phyloP scores from a whole-genome alignment of 2,113 vertebrate genomes.

The Semicossyphus pulcher region DNA sequence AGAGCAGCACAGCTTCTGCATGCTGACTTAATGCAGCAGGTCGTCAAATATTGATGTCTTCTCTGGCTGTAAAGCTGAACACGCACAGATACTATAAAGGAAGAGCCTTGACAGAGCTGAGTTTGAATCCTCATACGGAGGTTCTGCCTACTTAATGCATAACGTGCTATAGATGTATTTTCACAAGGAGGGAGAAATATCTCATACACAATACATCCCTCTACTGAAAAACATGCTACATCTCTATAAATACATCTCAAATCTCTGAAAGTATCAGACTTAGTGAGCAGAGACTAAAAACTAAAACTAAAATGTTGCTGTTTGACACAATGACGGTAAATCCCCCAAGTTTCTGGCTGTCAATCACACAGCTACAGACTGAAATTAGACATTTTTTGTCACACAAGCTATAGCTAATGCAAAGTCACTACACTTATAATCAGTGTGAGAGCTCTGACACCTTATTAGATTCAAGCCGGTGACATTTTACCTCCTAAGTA shows the following conservation, averaged over 20 bases:
- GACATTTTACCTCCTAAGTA: no score
- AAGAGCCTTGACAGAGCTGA: neutral
- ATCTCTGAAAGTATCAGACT: neutral
- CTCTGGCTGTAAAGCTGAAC: neutral
- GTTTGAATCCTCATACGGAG: no score
- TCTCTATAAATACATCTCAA: neutral
- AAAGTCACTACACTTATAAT: no score
- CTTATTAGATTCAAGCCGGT: no score
- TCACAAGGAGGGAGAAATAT: neutral
- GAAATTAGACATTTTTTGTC: no score
- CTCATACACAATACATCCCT: neutral
- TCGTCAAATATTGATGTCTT: constrained; percentile 5
- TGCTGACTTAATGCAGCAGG: neutral
- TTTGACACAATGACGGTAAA: neutral
- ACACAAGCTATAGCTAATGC: no score
- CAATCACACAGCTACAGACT: no score
- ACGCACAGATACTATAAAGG: neutral
- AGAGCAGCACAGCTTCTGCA: constrained; percentile 6
- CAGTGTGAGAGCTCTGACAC: no score
- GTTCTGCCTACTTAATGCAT: neutral
- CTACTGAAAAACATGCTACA: neutral
- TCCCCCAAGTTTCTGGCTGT: no score
- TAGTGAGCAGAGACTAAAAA: neutral
- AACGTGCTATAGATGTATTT: no score
- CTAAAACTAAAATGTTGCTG: neutral